Base-by-base conservation (phyloP, 2,113 vertebrate species). In the Coturnix japonica region DNA sequence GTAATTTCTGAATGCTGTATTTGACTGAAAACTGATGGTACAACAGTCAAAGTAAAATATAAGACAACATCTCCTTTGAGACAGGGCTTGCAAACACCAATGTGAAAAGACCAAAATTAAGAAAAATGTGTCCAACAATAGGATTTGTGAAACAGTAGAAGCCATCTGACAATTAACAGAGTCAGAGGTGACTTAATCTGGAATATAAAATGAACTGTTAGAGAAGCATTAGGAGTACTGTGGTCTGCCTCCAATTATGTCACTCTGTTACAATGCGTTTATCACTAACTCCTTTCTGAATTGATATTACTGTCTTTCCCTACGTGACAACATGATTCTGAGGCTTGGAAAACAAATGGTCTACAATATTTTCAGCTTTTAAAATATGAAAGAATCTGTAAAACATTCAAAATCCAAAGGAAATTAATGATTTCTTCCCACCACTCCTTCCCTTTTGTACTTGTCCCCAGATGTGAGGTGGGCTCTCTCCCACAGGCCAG, bases 111-210 rank as follows among this genome's bases (percentile, higher is more conserved):
- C 76, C 72, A 74, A 63, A 91, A 91, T 28, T n/a, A 73, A 65
- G n/a, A 90, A 85, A 89, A 95, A 85, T 35, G 16, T 39, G 67
- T 87, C 87, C 64, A 92, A 56, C 54, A 85, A 69, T 22, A 79
- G 8, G 41, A 89, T 91, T 85, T 85, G 41, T 19, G 82, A 76
- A 92, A 89, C 4, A 61, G n/a, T 63, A 66, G 76, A 76, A 79
- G 11, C 41, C 51, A 56, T 66, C 21, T 79, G 71, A 46, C 60
- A 91, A 54, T 75, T 81, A 72, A 69, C 57, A 49, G 65, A 91
- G 57, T 81, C 90, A 90, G 74, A 83, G 30, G 74, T 59, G 35
- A 81, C 83, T 79, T 92, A 81, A 94, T 49, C 44, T 60, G 73
- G 65, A 90, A 35, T 35, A 81, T 22, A 78, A 74, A 91, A 37